Percentiles rank a stretch among this genome's conserved stretches.
Evolutionary conservation across 2,113 vertebrate genomes (phyloP).

Genomic region (Tonatia bakeri): DNA sequence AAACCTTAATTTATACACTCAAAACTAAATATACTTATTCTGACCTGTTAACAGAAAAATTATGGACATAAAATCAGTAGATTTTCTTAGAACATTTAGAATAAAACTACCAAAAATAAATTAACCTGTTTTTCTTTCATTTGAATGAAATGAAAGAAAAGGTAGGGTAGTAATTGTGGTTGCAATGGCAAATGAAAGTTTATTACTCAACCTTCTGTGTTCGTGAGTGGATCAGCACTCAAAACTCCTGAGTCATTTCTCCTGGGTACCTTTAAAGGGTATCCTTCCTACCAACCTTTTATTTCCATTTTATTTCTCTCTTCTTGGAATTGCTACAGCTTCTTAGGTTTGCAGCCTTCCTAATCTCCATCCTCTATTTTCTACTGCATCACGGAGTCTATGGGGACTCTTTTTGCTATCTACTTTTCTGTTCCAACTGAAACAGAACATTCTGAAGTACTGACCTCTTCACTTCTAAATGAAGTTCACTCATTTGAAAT

Average conservation of each 20-base stretch:
- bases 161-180: not conserved
- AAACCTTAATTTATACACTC: not conserved
- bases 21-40: not conserved
- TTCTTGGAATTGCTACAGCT: not conserved
- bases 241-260: constrained; percentile 40
- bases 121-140: not conserved
- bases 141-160: not conserved
- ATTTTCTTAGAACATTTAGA: not conserved
- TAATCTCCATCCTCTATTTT: not conserved
- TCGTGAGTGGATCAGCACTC: not conserved
- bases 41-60: not conserved
- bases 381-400: not conserved
- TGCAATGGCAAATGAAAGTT: not conserved
- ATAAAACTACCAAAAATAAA: not conserved
- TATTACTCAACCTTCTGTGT: not conserved
- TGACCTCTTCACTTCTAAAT: not conserved
- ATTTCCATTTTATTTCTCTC: not conserved
- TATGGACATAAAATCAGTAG: not conserved
- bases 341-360: not conserved
- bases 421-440: constrained; percentile 34
- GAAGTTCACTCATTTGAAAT: constrained; percentile 34
- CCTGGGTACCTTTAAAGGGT: constrained; percentile 4
- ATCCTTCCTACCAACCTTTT: not conserved
- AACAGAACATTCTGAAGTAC: constrained; percentile 55
- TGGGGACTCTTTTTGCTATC: not conserved